Conservation (phyloP, 2,888 invertebrate species). For the Sympetrum striolatum region DNA sequence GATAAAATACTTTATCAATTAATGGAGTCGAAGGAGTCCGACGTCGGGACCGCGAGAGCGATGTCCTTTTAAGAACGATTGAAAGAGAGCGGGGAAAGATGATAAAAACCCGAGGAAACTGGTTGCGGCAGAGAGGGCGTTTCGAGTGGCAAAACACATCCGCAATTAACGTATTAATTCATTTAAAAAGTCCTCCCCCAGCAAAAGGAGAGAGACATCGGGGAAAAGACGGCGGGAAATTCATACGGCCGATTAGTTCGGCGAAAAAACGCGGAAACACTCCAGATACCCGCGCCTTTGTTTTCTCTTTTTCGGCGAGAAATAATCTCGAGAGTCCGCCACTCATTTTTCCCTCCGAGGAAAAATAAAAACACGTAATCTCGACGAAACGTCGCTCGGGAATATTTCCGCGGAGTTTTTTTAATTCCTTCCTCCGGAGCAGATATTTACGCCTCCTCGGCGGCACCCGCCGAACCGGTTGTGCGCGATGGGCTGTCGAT, state of each 20-base stretch:
- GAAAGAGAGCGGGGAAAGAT: neutral
- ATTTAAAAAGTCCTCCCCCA: neutral
- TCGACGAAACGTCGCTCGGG: neutral
- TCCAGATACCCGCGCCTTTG: too few species aligned
- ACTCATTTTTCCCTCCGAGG: neutral
- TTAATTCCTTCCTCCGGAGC: neutral
- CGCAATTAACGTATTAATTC: neutral
- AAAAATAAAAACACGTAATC: neutral
- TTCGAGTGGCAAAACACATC: neutral
- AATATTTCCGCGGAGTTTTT: neutral
- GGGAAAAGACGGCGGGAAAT: neutral
- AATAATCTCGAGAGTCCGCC: too few species aligned
- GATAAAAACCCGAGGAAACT: neutral
- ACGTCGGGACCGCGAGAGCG: neutral
- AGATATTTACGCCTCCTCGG: neutral
- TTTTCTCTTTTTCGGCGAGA: too few species aligned
- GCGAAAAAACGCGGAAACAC: neutral
- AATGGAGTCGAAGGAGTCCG: neutral
- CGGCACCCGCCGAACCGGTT: constrained; percentile 26
- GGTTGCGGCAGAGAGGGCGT: neutral
- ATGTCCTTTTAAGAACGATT: neutral
- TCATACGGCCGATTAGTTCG: neutral
- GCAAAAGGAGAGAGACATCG: neutral
- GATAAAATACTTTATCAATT: neutral
- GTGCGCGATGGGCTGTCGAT: constrained; percentile 18